Base-by-base conservation (phyloP, 2,888 invertebrate genomes). In the Himalopsyche tibetana region DNA sequence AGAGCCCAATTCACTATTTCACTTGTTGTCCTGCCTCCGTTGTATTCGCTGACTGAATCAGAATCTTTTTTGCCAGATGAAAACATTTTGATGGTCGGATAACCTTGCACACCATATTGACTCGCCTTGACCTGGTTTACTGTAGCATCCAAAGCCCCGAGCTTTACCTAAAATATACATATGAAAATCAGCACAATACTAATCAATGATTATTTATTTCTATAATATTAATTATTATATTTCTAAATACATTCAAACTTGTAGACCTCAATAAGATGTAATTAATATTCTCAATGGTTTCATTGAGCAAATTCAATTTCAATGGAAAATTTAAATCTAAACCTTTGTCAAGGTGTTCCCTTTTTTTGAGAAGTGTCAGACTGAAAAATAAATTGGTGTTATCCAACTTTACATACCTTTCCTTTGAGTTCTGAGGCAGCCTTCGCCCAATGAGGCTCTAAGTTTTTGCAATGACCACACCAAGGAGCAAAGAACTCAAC, bases 401-500 rank as follows among this genome's bases (percentile, higher is more conserved):
- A 0, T 15, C 15, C 8, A 4, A 51, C 15, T 28, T 38, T 12
- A 28, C 55, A 82, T 89, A 95, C 97, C 94, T 99, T 99, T 90
- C 99, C 99, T 93, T 98, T 99, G 36, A 99, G 95, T 91, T 99
- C 96, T 5, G 96, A 93, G 28, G 99, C 99, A 2, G 99, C 99
- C 90, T 96, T 95, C 15, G 97, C 97, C 99, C 99, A 99, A 89
- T 99, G 97, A 0, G 99, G 99, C 84, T 97, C 99, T 84, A 99
- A 93, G 91, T 96, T 98, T 93, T 99, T 99, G 93, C 99, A 99
- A 92, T 99, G 98, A 6, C 98, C 98, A 91, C 98, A 99, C 97
- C 98, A 98, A 0, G 98, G 98, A 8, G 99, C 99, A 92, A 95
- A 99, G 94, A 99, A 99, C 92, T 99, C 99, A 2, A 99, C 98